Evolutionary conservation across 1,140 invertebrate species (phyloP), one percentile per base, ranked within the genome.

Genomic region (Leptestheria dahalacensis): DNA sequence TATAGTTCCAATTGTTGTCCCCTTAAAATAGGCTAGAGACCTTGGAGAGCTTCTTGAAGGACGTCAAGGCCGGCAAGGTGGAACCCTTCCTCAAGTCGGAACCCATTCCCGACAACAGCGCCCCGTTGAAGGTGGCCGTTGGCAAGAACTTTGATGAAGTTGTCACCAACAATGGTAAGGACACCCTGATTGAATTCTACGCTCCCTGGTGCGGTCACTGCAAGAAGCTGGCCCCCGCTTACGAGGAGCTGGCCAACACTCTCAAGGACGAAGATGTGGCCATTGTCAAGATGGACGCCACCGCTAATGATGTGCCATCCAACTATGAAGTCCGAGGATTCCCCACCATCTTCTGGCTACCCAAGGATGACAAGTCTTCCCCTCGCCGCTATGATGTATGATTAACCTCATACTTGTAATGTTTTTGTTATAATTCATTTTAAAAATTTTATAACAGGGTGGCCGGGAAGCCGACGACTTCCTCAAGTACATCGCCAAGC

Each of bases 181-280:
- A 99, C 74, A 90, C 90, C 3, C 75, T 99, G 3, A 83, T 99
- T 64, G 94, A 98, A 73, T 98, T 98, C 74, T 98, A 98, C 74
- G 94, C 94, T 29, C 93, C 94, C 0, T 98, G 94, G 94, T 99
- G 96, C 73, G 95, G 95, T 64, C 96, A 99, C 69, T 99, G 96
- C 77, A 97, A 97, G 75, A 91, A 90, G 71, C 76, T 99, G 18
- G 81, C 90, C 48, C 96, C 96, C 24, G 79, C 91, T 51, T 98
- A 81, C 73, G 92, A 97, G 61, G 93, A 99, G 74, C 74, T 99
- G 26, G 96, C 88, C 51, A 83, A 86, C 61, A 94, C 93, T 78
- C 72, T 98, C 67, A 81, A 82, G 64, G 75, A 86, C 66, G 95
- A 99, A 73, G 80, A 90, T 62, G 82, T 99, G 15, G 83, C 81